phyloP scores from a whole-genome alignment of 2,113 vertebrate species.

The Pimephales promelas region DNA sequence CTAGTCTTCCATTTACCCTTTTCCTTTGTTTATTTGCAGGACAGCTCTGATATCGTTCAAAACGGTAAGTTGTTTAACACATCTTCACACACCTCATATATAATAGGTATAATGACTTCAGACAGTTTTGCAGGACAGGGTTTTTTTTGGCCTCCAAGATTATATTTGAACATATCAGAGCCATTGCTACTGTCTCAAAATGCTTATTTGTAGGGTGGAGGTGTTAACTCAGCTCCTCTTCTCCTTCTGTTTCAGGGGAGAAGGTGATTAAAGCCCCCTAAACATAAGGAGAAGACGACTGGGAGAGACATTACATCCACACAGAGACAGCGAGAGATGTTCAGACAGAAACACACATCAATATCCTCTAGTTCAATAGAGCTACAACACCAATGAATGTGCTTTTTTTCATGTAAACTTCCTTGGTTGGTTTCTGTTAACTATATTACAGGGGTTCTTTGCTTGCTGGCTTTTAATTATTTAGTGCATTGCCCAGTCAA shows the following conservation, averaged over 20 bases:
- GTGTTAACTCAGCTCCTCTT: slow-evolving; percentile 75
- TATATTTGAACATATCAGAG: neutral
- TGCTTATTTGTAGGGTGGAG: slow-evolving; percentile 34
- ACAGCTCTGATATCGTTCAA: slow-evolving; percentile 62
- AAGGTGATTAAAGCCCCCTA: slow-evolving; percentile 71
- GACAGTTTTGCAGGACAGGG: neutral
- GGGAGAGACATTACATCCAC: slow-evolving; percentile 61
- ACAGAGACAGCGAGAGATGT: slow-evolving; percentile 39
- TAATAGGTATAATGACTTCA: neutral
- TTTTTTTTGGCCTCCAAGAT: neutral
- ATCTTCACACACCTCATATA: neutral
- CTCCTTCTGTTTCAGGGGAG: slow-evolving; percentile 82
- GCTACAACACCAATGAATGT: slow-evolving; percentile 3
- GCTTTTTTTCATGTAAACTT: slow-evolving; percentile 2
- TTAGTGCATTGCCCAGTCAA: slow-evolving; percentile 22
- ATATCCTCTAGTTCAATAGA: slow-evolving; percentile 10
- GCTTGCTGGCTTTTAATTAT: neutral
- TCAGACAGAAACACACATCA: neutral
- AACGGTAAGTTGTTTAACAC: slow-evolving; percentile 78
- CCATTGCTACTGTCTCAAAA: neutral
- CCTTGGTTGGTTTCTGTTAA: neutral
- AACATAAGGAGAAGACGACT: slow-evolving; percentile 74
- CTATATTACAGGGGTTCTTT: neutral
- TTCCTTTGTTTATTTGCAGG: slow-evolving; percentile 66
- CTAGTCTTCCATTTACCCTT: neutral